Base-by-base conservation (phyloP, 2,888 invertebrate species). In the Calephelis perditalis region DNA sequence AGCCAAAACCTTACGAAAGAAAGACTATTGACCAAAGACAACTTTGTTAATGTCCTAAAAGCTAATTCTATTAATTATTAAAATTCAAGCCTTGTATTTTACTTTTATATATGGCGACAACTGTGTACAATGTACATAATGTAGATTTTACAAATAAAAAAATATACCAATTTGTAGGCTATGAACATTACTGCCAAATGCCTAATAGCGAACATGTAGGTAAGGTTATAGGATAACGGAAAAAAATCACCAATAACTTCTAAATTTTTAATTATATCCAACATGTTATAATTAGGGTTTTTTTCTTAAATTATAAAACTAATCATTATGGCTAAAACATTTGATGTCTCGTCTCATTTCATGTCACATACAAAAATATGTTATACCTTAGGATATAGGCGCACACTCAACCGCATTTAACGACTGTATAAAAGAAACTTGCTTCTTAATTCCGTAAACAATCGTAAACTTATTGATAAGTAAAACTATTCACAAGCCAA, bases 361-460 rank as follows among this genome's bases (percentile, higher is more conserved):
- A 81, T 77, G 77, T 84, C 80, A 82, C 78, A 82, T 88, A 88
- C 79, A 88, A 88, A 87, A 86, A 86, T 86, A 87, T 84, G 78
- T 84, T 68, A 66, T 82, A 83, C 82, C 82, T 82, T 82, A 80
- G 82, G 78, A 75, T 85, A 88, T 86, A 86, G 81, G 80, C 87
- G 87, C 83, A 82, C 84, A 77, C 81, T 75, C 79, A 76, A 80
- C 78, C 82, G 80, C 78, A 77, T 77, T 79, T 77, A 54, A 54
- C 62, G 78, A 79, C 76, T 82, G 79, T 78, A 73, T 79, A 81
- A 81, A 79, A 75, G 74, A 82, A 81, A 79, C 76, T 76, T 74
- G 76, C 76, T 77, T 78, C 77, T 67, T 69, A 74, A 76, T 75
- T 81, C 80, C 80, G 64, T 77, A 72, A 74, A 75, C 73, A 76